Evolutionary conservation across 2,888 invertebrate species (phyloP).

Genomic region (Aporophyla nigra): DNA sequence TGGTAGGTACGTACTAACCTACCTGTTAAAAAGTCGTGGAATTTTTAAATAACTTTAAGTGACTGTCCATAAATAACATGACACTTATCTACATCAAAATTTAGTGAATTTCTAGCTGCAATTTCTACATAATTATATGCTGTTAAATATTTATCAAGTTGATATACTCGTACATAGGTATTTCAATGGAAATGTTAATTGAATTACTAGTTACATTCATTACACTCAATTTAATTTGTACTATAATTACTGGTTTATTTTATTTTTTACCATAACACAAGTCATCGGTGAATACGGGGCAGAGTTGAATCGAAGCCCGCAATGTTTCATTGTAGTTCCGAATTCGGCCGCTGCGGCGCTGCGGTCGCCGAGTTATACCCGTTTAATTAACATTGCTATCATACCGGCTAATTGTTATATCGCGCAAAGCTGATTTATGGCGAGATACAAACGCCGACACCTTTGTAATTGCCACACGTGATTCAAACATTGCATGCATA

Average conservation of each 20-base stretch:
- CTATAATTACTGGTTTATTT: constrained; percentile 25
- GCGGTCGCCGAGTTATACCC: constrained; percentile 81
- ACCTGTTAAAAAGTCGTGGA: not conserved
- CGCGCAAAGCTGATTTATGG: constrained; percentile 90
- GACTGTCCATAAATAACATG: constrained; percentile 7
- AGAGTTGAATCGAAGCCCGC: constrained; percentile 38
- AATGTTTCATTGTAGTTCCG: constrained; percentile 70
- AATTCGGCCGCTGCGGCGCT: constrained; percentile 75
- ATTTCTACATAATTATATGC: constrained; percentile 16
- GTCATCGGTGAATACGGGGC: constrained; percentile 33
- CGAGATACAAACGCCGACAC: constrained; percentile 88
- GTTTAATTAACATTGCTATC: constrained; percentile 91
- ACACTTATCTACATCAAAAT: constrained; percentile 1
- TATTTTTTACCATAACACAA: constrained; percentile 33
- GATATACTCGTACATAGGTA: constrained; percentile 23
- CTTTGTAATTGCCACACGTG: constrained; percentile 88
- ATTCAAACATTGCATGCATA: constrained; percentile 84
- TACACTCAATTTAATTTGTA: constrained; percentile 65
- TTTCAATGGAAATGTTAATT: constrained; percentile 68
- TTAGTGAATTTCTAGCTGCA: constrained; percentile 9
- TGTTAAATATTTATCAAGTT: constrained; percentile 60
- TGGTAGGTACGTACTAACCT: not conserved
- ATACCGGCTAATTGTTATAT: constrained; percentile 91
- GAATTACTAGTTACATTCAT: constrained; percentile 68
- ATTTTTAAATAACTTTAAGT: not conserved